Percentiles rank a stretch among this genome's conserved stretches.
These are phyloP conservation scores for Periophthalmodon schlosseri DNA, from an alignment of 2,113 vertebrate genomes.

Conservation along the genomic window DNA sequence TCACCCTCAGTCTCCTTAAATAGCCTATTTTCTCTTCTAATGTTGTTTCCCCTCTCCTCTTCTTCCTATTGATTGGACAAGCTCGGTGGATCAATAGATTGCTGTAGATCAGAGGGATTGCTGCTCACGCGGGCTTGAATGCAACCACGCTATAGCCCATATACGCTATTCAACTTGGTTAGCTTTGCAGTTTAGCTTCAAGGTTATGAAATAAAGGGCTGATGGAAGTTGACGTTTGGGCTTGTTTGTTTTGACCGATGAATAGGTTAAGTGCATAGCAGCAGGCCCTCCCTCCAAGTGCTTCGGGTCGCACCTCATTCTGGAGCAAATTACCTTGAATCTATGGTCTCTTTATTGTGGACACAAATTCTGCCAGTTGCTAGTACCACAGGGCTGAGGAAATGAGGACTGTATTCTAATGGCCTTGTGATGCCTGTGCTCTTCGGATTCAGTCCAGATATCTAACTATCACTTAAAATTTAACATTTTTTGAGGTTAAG, in stretches of 20 bases:
- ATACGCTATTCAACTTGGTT: conserved; percentile 52
- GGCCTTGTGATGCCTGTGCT: conserved; percentile 49
- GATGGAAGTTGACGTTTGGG: conserved; percentile 63
- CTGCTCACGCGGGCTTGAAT: conserved; percentile 52
- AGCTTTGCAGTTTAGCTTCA: conserved; percentile 50
- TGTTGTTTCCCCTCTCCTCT: conserved; percentile 70
- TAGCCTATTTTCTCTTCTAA: conserved; percentile 74
- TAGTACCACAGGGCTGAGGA: conserved; percentile 59
- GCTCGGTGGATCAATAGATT: conserved; percentile 71
- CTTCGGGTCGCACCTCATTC: conserved; percentile 66
- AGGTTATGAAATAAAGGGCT: conserved; percentile 69
- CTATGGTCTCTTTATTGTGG: conserved; percentile 70
- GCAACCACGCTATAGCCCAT: conserved; percentile 31
- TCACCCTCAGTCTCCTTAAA: conserved; percentile 57
- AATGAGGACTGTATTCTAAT: conserved; percentile 61
- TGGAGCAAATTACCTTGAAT: conserved; percentile 72
- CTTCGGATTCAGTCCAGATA: conserved; percentile 44
- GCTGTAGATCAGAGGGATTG: conserved; percentile 74
- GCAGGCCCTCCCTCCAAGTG: conserved; percentile 41
- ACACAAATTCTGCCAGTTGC: conserved; percentile 72
- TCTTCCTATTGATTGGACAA: conserved; percentile 74
- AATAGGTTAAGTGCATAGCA: conserved; percentile 68
- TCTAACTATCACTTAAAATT: conserved; percentile 47
- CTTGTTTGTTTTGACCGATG: conserved; percentile 75
- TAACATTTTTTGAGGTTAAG: neutral